These are phyloP conservation scores for Limosa lapponica DNA, from an alignment of 2,797 vertebrate species.

Conservation along the genomic window DNA sequence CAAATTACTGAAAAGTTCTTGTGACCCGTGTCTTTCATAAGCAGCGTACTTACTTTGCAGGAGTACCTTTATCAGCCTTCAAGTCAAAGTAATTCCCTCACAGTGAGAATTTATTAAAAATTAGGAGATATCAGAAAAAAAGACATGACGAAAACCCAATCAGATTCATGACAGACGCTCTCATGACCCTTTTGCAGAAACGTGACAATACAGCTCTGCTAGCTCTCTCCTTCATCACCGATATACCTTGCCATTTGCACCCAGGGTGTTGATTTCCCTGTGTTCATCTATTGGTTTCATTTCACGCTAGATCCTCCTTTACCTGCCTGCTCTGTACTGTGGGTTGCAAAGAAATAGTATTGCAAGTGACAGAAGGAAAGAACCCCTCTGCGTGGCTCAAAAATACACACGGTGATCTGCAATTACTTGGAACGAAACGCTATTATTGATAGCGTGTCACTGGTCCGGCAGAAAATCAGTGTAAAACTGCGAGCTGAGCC, in stretches of 20 bases:
- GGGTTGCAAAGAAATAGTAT: background rate
- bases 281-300: background rate
- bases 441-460: accelerated
- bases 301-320: background rate
- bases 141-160: background rate
- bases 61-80: background rate
- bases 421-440: background rate
- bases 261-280: background rate
- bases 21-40: background rate
- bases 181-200: background rate
- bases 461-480: background rate
- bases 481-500: background rate
- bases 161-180: accelerated
- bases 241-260: background rate
- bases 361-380: background rate
- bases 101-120: background rate
- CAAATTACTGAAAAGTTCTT: background rate
- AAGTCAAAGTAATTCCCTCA: background rate
- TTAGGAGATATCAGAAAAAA: background rate
- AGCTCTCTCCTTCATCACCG: background rate
- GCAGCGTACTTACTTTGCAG: background rate
- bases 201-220: background rate
- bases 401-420: background rate
- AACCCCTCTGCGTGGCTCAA: background rate
- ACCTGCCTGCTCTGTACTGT: background rate